Conservation (phyloP, 2,888 invertebrate genomes). For the Parnassius glacialis region DNA sequence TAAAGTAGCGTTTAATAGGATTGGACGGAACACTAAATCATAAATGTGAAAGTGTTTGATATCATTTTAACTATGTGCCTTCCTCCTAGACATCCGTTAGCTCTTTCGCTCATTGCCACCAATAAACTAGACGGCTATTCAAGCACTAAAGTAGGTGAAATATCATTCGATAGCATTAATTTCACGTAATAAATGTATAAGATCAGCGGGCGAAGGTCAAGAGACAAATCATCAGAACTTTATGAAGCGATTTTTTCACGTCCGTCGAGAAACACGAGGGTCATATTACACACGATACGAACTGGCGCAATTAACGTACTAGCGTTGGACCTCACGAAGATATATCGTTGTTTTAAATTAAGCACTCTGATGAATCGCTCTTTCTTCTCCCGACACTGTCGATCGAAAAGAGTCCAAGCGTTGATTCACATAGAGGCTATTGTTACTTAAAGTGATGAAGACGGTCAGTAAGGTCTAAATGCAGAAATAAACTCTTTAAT, state of each 20-base stretch:
- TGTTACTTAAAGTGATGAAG: background rate
- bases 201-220: slow-evolving; percentile 35
- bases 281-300: slow-evolving; percentile 33
- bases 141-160: background rate
- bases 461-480: slow-evolving; percentile 34
- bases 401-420: no score
- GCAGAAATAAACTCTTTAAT: slow-evolving; percentile 34
- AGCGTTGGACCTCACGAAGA: slow-evolving; percentile 41
- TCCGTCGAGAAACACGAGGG: slow-evolving; percentile 26
- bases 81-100: slow-evolving; percentile 1
- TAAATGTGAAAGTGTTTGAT: no score
- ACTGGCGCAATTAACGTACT: slow-evolving; percentile 39
- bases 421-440: background rate
- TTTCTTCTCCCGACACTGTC: slow-evolving; percentile 23
- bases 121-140: slow-evolving; percentile 2
- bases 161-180: slow-evolving; percentile 4
- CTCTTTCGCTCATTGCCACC: background rate
- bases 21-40: no score
- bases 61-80: no score
- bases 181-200: slow-evolving; percentile 6
- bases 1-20: no score
- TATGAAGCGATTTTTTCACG: slow-evolving; percentile 37
- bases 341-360: slow-evolving; percentile 58
- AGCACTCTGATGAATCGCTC: slow-evolving; percentile 49
- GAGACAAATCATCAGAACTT: slow-evolving; percentile 39